phyloP scores from a whole-genome alignment of 2,888 invertebrate genomes.

The Himalopsyche anomala region DNA sequence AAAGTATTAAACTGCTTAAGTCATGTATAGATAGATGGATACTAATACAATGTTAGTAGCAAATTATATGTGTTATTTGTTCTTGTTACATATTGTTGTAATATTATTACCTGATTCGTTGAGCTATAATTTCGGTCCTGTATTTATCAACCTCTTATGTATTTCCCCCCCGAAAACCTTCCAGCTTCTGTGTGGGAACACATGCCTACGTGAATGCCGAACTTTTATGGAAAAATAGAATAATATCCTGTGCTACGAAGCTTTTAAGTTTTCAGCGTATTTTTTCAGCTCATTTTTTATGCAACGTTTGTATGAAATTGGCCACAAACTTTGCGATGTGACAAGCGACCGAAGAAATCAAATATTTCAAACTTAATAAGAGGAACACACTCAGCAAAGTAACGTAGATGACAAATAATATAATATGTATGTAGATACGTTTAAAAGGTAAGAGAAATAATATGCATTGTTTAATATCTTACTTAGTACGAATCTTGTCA shows the following conservation, averaged over 20 bases:
- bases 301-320: slow-evolving; percentile 40
- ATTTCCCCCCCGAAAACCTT: slow-evolving; percentile 22
- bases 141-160: slow-evolving; percentile 20
- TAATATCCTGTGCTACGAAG: slow-evolving; percentile 20
- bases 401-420: too few relatives aligned
- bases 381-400: too few relatives aligned
- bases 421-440: too few relatives aligned
- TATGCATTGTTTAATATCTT: too few relatives aligned
- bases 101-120: too few relatives aligned
- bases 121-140: slow-evolving; percentile 1
- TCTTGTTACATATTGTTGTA: too few relatives aligned
- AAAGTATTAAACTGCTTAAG: too few relatives aligned
- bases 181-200: slow-evolving; percentile 40
- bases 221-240: slow-evolving; percentile 43
- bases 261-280: slow-evolving; percentile 40
- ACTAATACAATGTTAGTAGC: too few relatives aligned
- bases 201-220: slow-evolving; percentile 40
- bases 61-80: too few relatives aligned
- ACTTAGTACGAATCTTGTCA: not conserved
- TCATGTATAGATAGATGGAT: too few relatives aligned
- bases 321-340: slow-evolving; percentile 30
- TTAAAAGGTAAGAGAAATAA: too few relatives aligned
- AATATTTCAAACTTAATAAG: not conserved
- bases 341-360: not conserved
- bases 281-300: slow-evolving; percentile 39